Evolutionary conservation across 2,888 invertebrate species (phyloP).

Genomic region (Flexamia atlantica): DNA sequence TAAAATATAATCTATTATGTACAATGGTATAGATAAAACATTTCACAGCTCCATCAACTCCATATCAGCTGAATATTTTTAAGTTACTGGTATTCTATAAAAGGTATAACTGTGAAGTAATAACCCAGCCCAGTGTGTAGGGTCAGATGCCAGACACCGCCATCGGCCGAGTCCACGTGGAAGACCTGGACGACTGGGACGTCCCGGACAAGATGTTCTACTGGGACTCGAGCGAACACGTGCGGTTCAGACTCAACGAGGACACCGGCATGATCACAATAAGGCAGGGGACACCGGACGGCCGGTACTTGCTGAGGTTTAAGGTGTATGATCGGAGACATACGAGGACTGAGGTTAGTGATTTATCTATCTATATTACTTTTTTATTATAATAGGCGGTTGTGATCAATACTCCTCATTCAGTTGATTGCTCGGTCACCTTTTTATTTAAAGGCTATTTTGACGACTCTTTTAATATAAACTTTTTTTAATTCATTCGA

Average conservation of each 20-base stretch:
- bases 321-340: conserved; percentile 86
- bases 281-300: conserved; percentile 44
- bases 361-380: no score
- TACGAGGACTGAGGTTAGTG: conserved; percentile 91
- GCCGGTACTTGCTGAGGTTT: conserved; percentile 45
- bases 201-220: conserved; percentile 55
- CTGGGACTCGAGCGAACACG: conserved; percentile 68
- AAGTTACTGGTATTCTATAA: no score
- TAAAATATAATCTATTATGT: no score
- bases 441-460: no score
- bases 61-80: no score
- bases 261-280: conserved; percentile 61
- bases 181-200: conserved; percentile 60
- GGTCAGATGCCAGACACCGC: conserved; percentile 56
- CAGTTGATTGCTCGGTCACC: no score
- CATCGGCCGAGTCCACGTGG: conserved; percentile 54
- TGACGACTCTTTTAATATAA: no score
- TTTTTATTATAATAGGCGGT: no score
- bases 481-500: neutral
- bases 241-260: conserved; percentile 69
- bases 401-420: no score
- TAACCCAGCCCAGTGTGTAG: conserved; percentile 42
- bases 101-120: no score
- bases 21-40: no score
- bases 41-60: no score